Base-by-base conservation (phyloP, 2,888 invertebrate genomes). In the Flexamia atlantica region DNA sequence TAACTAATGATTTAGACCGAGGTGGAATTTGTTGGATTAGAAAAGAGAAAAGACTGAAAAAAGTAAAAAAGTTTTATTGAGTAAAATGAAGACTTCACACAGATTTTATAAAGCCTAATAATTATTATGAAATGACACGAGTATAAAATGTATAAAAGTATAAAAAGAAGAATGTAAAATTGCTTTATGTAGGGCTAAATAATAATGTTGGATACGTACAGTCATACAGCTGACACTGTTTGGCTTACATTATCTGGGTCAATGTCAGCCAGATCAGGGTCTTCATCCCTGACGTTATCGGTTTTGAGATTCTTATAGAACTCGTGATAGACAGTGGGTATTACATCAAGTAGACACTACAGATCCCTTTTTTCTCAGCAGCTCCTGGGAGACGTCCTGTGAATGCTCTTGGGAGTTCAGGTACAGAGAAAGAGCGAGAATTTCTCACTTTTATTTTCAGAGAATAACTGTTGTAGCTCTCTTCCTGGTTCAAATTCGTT, bases 301-400 rank as follows among this genome's bases (percentile, higher is more conserved):
- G 82, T 30, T 70, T 68, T 82, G 30, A 82, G 46, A 50, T 82
- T 30, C 64, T 60, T 23, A 42, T 82, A 46, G 36, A 82, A 82
- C n/a, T 42, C 30, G 46, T 82, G 82, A 82, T 28, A 82, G 20
- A 60, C 64, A n/a, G 10, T 23, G 36, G 60, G 64, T 20, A 82
- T 64, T 20, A 82, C 60, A 82, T 57, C 14, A 68, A 82, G 81
- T 20, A 68, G 68, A 64, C 64, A 14, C 46, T 68, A 36, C 68
- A 64, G 40, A 68, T 82, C 82, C 23, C 46, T 82, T 82, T 82
- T 82, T 20, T 82, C 70, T 25, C 36, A 7, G 36, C 36, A 64
- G 36, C 25, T 32, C 50, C 32, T 36, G 25, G 25, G 40, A 82
- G 70, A 82, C 68, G 68, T 36, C 82, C 70, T 40, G 64, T n/a